Evolutionary conservation across 2,797 vertebrate genomes (phyloP), one percentile per base, ranked within the genome.

Genomic region (Coluber constrictor): DNA sequence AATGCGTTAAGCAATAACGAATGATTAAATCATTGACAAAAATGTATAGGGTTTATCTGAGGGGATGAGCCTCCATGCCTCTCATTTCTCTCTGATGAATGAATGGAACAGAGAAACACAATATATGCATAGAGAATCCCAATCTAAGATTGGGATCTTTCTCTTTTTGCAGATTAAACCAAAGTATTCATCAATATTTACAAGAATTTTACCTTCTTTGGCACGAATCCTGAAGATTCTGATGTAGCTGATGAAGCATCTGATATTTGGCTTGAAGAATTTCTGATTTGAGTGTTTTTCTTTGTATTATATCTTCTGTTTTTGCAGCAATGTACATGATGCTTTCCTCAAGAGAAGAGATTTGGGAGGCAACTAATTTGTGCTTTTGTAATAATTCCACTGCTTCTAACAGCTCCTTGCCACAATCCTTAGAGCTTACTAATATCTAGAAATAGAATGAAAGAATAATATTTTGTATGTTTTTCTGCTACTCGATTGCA

Each of bases 371-470:
- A 94, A 99, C 88, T 63, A 99, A 97, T 60, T 98, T 97, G 74
- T 99, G 99, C 63, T 98, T 98, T 96, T 99, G 98, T 11, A 99
- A 97, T 90, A 99, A 97, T 93, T 98, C 97, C 86, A 97, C 97
- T 27, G 97, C 98, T 91, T 99, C 98, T 0, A 97, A 95, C 87
- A 99, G 97, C 95, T 98, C 98, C 93, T 98, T 98, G 56, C 98
- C 98, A 93, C 96, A 96, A 4, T 98, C 98, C 86, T 97, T 96
- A 15, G 98, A 98, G 83, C 93, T 97, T 88, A 98, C 97, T 92
- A 97, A 96, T 56, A 94, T 95, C 99, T 99, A 95, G 37, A 94
- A 90, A 90, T 0, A 87, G 92, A 95, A 59, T 12, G 32, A 63
- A 43, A 83, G 3, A 92, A 63, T 89, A 93, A 51, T 29, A 59